Percentiles rank a stretch among this genome's conserved stretches.
Evolutionary conservation across 1,140 invertebrate genomes (phyloP).

Genomic region (Macrobrachium nipponense): DNA sequence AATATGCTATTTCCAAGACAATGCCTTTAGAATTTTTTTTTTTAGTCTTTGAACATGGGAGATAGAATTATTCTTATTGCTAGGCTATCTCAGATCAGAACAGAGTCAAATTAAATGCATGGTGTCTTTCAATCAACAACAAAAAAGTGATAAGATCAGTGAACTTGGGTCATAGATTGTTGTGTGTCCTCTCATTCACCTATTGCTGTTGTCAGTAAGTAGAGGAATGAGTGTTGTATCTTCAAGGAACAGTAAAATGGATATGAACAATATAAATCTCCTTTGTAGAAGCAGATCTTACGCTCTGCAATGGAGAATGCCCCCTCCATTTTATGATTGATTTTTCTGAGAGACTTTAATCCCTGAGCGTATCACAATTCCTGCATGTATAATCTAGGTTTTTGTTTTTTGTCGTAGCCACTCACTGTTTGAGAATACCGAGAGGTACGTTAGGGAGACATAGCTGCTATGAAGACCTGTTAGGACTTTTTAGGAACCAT

Average conservation of each 20-base stretch:
- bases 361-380: slow-evolving; percentile 54
- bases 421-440: slow-evolving; percentile 62
- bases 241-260: neutral
- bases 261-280: no score
- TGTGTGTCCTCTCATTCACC: neutral
- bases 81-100: slow-evolving; percentile 28
- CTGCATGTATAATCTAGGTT: slow-evolving; percentile 63
- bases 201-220: slow-evolving; percentile 23
- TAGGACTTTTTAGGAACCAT: slow-evolving; percentile 48
- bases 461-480: slow-evolving; percentile 55
- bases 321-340: slow-evolving; percentile 1
- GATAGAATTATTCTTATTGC: no score
- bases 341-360: slow-evolving; percentile 43
- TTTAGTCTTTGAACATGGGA: no score
- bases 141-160: slow-evolving; percentile 43
- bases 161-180: slow-evolving; percentile 43
- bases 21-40: no score
- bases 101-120: slow-evolving; percentile 42
- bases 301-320: no score
- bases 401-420: slow-evolving; percentile 60
- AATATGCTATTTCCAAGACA: no score
- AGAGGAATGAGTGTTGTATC: neutral
- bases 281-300: no score
- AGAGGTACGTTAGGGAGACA: slow-evolving; percentile 59
- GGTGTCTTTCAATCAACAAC: slow-evolving; percentile 33